Evolutionary conservation across 2,888 invertebrate genomes (phyloP), one percentile per base, ranked within the genome.

Genomic region (Andrena minutula): DNA sequence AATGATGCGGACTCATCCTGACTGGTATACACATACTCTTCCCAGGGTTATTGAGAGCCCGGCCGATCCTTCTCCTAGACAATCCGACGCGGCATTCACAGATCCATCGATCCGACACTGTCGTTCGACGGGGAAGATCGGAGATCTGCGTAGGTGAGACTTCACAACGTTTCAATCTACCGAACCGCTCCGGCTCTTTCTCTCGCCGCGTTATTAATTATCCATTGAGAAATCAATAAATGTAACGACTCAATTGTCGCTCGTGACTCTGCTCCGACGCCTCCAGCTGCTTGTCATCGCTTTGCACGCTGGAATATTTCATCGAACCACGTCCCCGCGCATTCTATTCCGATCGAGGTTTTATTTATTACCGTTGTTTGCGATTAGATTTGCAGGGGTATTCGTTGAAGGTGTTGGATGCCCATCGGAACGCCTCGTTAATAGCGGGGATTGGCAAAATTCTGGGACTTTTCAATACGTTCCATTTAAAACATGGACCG

Each of bases 161-260:
- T 75, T 65, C 61, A 81, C 86, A 87, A 89, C 84, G 82, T 87
- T 89, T 88, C 89, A 89, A 89, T 89, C 84, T 75, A 7, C 64
- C 35, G 70, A 32, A 68, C 73, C 56, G 58, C 23, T 56, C 79
- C 35, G 23, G 49, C 82, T 70, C 66, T 60, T 90, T 58, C 79
- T 63, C 82, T 71, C 84, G 51, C 53, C 20, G 41, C 85, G 87
- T 91, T 92, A 92, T 92, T 91, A 91, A 92, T 92, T 92, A 90
- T 91, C 86, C 85, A 72, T 81, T 82, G 83, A 76, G 79, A 49
- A 66, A 82, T 80, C 86, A 84, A 82, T 79, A 75, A 82, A 58
- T 68, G 61, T 74, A 75, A 82, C 66, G 63, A 65, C 72, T 86
- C 86, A 79, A 80, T 80, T 79, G 79, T 80, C 79, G 16, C 47